Conservation (phyloP, 2,113 vertebrate genomes). For the Cephalopterus ornatus region DNA sequence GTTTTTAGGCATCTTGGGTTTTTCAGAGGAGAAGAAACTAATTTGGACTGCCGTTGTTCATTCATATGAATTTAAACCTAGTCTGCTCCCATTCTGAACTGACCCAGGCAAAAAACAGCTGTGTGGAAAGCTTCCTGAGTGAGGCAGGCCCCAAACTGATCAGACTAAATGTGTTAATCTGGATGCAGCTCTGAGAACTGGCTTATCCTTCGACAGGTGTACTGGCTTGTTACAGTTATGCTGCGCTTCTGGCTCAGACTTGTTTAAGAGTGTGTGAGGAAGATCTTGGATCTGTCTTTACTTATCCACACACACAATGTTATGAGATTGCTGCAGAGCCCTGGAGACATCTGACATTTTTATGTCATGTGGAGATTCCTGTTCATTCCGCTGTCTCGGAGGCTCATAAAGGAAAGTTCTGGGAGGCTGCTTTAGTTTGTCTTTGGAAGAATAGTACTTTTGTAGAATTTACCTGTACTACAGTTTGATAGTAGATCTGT, state of each 20-base stretch:
- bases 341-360: not conserved
- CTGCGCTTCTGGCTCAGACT: not conserved
- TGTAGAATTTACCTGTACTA: not conserved
- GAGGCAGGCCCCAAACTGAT: not conserved
- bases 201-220: not conserved
- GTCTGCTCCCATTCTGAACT: not conserved
- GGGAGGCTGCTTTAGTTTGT: not conserved
- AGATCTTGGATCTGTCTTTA: not conserved
- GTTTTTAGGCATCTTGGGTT: not conserved
- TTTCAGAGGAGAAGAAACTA: not conserved
- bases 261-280: not conserved
- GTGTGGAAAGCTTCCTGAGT: not conserved
- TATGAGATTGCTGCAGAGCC: not conserved
- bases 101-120: not conserved
- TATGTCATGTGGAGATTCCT: not conserved
- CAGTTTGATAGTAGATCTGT: not conserved
- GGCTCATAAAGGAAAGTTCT: not conserved
- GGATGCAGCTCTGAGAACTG: not conserved
- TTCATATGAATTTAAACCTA: not conserved
- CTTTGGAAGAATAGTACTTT: not conserved
- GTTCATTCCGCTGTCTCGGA: not conserved
- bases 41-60: not conserved
- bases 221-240: not conserved
- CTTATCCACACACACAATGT: not conserved
- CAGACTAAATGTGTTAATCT: not conserved